These are phyloP conservation scores for Myzus persicae DNA, from an alignment of 1,140 invertebrate species.

Conservation along the genomic window DNA sequence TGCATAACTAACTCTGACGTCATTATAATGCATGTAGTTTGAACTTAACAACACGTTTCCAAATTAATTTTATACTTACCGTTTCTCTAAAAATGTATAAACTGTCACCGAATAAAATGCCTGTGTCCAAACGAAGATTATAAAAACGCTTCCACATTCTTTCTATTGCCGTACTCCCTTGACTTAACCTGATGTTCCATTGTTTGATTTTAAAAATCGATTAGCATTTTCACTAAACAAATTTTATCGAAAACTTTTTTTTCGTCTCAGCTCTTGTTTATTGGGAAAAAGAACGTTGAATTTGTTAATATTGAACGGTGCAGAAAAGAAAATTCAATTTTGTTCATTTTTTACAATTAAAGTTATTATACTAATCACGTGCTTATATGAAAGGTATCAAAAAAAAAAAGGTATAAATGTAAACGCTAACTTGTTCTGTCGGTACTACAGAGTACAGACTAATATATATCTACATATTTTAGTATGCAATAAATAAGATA, in stretches of 20 bases:
- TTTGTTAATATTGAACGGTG: not conserved
- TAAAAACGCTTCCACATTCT: too few species aligned
- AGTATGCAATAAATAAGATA: not conserved
- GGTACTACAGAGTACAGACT: too few species aligned
- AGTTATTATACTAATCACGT: not conserved
- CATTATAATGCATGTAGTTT: not conserved
- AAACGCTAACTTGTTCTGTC: too few species aligned
- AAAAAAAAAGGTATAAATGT: not conserved
- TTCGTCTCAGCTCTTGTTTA: not conserved
- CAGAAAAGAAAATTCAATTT: not conserved
- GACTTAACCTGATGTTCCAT: too few species aligned
- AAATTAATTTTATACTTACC: not conserved
- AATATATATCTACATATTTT: not conserved
- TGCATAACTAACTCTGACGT: not conserved
- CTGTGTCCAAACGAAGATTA: not conserved
- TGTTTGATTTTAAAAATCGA: not conserved
- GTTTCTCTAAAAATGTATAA: not conserved
- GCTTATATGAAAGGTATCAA: too few species aligned
- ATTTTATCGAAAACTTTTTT: not conserved
- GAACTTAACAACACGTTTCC: not conserved
- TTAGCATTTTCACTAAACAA: not conserved
- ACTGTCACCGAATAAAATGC: not conserved
- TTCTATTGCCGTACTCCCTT: too few species aligned
- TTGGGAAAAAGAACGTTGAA: not conserved
- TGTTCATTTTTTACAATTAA: not conserved